Percentiles rank a stretch among this genome's conserved stretches.
These are phyloP conservation scores for Abramis brama DNA, from an alignment of 2,113 vertebrate species.

Conservation along the genomic window DNA sequence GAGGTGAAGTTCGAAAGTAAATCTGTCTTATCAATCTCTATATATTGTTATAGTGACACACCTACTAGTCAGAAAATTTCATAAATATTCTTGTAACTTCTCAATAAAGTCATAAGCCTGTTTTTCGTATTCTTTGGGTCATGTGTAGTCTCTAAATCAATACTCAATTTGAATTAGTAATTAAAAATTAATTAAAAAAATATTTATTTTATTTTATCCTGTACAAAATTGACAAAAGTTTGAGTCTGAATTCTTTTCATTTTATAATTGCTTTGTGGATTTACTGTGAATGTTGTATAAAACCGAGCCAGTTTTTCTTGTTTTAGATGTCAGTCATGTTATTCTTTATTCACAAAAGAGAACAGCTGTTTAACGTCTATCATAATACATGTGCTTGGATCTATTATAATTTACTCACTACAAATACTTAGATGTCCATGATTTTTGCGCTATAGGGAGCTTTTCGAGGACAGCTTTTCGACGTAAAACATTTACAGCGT, in stretches of 20 bases:
- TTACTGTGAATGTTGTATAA: background rate
- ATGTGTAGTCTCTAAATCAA: too few relatives aligned
- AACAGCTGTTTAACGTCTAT: background rate
- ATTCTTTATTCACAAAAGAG: background rate
- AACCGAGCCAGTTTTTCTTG: conserved; percentile 1
- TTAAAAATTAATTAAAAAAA: too few relatives aligned
- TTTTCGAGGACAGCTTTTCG: background rate
- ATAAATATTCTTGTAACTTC: too few relatives aligned
- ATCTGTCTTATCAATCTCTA: background rate
- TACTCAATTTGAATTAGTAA: too few relatives aligned
- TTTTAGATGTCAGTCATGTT: background rate
- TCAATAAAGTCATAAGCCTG: too few relatives aligned
- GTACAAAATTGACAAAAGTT: background rate
- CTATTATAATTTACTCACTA: background rate
- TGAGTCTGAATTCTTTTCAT: background rate
- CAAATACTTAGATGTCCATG: background rate
- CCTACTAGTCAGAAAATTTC: too few relatives aligned
- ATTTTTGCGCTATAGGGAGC: background rate
- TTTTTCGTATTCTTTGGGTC: too few relatives aligned
- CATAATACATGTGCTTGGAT: background rate
- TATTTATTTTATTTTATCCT: background rate
- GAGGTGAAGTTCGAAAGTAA: background rate
- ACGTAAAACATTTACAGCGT: background rate
- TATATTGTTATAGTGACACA: background rate
- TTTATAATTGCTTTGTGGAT: background rate